Percentiles rank a stretch among this genome's conserved stretches.
These are phyloP conservation scores for Lasioglossum morio DNA, from an alignment of 2,888 invertebrate species.

Conservation along the genomic window DNA sequence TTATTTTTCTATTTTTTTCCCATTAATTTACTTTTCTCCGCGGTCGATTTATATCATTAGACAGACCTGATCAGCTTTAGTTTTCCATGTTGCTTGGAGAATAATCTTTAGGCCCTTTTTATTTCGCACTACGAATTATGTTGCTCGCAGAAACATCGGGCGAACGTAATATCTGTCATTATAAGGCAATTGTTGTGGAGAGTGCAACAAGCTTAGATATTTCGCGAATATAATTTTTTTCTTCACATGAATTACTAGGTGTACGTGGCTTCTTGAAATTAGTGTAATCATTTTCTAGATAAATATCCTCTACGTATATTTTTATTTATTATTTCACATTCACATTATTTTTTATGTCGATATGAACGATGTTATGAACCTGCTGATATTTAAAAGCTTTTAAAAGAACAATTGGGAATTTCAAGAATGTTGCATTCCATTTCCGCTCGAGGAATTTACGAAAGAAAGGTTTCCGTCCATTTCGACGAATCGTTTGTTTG, in stretches of 20 bases:
- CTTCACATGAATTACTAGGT: background rate
- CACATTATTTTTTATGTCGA: background rate
- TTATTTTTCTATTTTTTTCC: background rate
- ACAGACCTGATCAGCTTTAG: background rate
- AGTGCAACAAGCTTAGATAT: background rate
- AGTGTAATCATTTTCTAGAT: background rate
- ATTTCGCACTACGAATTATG: background rate
- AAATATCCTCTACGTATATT: background rate
- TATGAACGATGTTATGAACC: background rate
- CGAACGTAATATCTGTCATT: background rate
- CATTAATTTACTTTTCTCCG: background rate
- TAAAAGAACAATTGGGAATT: too few relatives aligned
- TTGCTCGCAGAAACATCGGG: background rate
- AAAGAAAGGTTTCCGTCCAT: background rate
- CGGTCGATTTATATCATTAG: background rate
- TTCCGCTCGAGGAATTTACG: background rate
- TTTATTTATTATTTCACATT: too few relatives aligned
- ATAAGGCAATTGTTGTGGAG: background rate
- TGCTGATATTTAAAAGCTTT: background rate
- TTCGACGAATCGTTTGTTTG: conserved; percentile 5
- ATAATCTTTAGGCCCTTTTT: background rate
- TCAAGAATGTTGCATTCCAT: background rate
- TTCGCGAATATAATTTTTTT: background rate
- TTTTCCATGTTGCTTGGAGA: background rate
- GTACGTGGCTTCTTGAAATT: background rate